phyloP scores from a whole-genome alignment of 2,113 vertebrate genomes.

The Spilogale gracilis region DNA sequence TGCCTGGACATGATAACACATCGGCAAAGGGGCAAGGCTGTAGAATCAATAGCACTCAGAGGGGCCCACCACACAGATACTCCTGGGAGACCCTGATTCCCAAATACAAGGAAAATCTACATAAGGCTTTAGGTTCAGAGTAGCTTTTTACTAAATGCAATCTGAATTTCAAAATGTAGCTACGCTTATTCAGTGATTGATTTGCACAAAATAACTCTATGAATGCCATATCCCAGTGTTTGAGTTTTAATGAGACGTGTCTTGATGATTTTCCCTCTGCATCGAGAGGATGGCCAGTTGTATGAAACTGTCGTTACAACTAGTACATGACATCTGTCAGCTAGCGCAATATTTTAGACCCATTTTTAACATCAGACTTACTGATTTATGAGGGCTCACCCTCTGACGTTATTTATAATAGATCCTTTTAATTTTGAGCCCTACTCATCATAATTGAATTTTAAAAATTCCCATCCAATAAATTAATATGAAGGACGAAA shows the following conservation, averaged over 20 bases:
- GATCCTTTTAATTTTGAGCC: conserved; percentile 18
- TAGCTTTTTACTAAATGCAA: conserved; percentile 12
- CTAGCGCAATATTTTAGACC: conserved; percentile 79
- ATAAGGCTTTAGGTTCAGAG: background rate
- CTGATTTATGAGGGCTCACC: conserved; percentile 1
- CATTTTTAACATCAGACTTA: conserved; percentile 55
- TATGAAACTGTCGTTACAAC: conserved; percentile 77
- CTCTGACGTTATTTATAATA: background rate
- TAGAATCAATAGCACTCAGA: background rate
- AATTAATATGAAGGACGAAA: background rate
- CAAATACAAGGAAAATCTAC: conserved; percentile 30
- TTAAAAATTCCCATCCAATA: conserved; percentile 1
- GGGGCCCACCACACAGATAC: background rate
- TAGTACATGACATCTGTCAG: conserved; percentile 90
- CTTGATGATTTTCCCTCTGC: background rate
- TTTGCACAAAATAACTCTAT: conserved; percentile 11
- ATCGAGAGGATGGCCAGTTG: conserved; percentile 29
- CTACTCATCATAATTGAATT: background rate
- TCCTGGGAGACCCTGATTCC: background rate
- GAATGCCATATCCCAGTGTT: background rate
- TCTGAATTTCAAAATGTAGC: conserved; percentile 43
- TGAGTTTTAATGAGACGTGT: background rate
- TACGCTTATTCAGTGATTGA: background rate
- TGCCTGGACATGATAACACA: background rate
- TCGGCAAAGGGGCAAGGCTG: background rate